Percentiles rank a stretch among this genome's conserved stretches.
Conservation (phyloP, 2,797 vertebrate genomes). For the Periophthalmus magnuspinnatus region DNA sequence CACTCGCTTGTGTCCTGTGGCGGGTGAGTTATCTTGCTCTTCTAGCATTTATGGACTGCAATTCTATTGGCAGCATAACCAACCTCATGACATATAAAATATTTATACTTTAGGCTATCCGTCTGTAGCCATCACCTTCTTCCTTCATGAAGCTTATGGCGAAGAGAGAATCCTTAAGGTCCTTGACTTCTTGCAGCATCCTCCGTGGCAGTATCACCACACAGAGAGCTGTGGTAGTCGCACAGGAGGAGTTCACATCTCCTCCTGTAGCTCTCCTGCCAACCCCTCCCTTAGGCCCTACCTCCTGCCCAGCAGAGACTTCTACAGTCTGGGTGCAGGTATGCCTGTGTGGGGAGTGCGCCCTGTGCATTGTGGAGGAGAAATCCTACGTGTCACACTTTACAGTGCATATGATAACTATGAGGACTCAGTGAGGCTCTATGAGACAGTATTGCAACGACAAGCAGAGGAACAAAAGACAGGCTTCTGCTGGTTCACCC, state of each 20-base stretch:
- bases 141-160: constrained; percentile 85
- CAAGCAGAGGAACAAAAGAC: constrained; percentile 82
- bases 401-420: constrained; percentile 90
- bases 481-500: constrained; percentile 82
- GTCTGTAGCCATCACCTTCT: constrained; percentile 87
- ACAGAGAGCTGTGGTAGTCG: constrained; percentile 62
- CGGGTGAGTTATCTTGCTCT: constrained; percentile 45
- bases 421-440: constrained; percentile 86
- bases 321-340: constrained; percentile 86
- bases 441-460: constrained; percentile 86
- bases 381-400: constrained; percentile 87
- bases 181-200: constrained; percentile 84
- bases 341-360: constrained; percentile 93
- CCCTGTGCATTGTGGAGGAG: constrained; percentile 80
- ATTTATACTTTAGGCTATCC: constrained; percentile 76
- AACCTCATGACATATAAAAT: not conserved
- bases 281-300: constrained; percentile 54
- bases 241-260: constrained; percentile 57
- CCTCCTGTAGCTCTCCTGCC: constrained; percentile 46
- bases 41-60: not conserved
- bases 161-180: constrained; percentile 85
- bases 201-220: constrained; percentile 87
- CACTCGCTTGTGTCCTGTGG: constrained; percentile 56
- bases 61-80: not conserved
- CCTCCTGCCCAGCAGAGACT: constrained; percentile 79